These are phyloP conservation scores for Leptopilina boulardi DNA, from an alignment of 1,140 invertebrate species.

Conservation along the genomic window DNA sequence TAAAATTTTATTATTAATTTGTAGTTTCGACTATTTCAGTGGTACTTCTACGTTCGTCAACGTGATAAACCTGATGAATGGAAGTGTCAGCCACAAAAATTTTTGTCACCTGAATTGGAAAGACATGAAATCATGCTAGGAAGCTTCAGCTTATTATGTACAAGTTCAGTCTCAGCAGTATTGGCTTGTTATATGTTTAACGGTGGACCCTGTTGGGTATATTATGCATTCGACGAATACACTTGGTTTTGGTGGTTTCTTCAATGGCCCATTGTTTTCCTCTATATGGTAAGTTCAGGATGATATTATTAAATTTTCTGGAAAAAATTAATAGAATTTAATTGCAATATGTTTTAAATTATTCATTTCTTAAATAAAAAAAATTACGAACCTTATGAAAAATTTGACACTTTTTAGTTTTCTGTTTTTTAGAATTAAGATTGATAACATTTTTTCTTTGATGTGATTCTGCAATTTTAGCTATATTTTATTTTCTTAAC, in stretches of 20 bases:
- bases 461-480: too few relatives aligned
- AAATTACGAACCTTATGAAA: too few relatives aligned
- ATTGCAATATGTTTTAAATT: too few relatives aligned
- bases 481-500: too few relatives aligned
- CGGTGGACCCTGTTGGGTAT: conserved; percentile 81
- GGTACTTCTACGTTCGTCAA: conserved; percentile 82
- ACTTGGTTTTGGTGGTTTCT: conserved; percentile 81
- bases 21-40: conserved; percentile 72
- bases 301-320: too few relatives aligned
- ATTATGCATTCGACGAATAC: conserved; percentile 80
- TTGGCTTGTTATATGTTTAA: conserved; percentile 82
- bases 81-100: conserved; percentile 86
- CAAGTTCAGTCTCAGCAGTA: conserved; percentile 76
- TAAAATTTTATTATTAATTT: neutral
- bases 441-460: too few relatives aligned
- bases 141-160: conserved; percentile 78
- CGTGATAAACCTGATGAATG: conserved; percentile 79
- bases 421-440: too few relatives aligned
- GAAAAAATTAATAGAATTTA: too few relatives aligned
- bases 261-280: conserved; percentile 80
- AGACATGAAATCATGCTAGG: conserved; percentile 83
- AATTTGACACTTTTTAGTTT: too few relatives aligned
- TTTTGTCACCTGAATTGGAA: conserved; percentile 81
- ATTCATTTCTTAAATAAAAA: too few relatives aligned
- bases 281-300: conserved; percentile 79